Evolutionary conservation across 2,113 vertebrate species (phyloP), one percentile per base, ranked within the genome.

Genomic region (Theropithecus gelada): DNA sequence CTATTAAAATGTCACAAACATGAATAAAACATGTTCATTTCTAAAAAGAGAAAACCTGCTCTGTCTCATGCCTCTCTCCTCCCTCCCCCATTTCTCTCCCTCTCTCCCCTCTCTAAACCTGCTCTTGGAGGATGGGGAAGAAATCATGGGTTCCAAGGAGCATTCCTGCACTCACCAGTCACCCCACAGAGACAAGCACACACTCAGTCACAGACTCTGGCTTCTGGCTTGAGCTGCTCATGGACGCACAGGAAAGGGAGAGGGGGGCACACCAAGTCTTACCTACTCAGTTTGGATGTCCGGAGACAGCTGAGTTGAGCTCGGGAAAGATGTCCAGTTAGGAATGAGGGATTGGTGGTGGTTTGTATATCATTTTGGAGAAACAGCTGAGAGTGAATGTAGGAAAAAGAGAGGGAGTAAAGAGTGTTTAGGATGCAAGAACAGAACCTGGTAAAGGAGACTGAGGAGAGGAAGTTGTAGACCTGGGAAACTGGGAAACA

Each of bases 391-490:
- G 38, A 10, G 48, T 43, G 59, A 68, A 72, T 3, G 2, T 32
- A 64, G 61, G 6, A n/a, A 68, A 35, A 68, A 6, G n/a, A 55
- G 59, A 45, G 3, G 68, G 27, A 75, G 43, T 45, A 57, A 43
- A 64, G 17, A 73, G 52, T 59, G 18, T 25, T 59, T 9, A 48
- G 61, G 40, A 85, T 48, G n/a, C 12, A 75, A 59, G 48, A 50
- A 50, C 40, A 72, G 73, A 91, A 38, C 5, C 5, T 50, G 61
- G 23, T 70, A 5, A 81, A n/a, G 30, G 40, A 23, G 38, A 45
- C 0, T 4, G 25, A 13, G n/a, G 22, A 68, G 64, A 30, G 35
- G 52, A 43, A 40, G 27, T 1, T 55, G n/a, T 20, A 82, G 78
- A 52, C 16, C 20, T 4, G 45, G 76, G 55, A 76, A 70, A 61